Conservation (phyloP, 2,888 invertebrate genomes). For the Rambutsinella grinnellia region DNA sequence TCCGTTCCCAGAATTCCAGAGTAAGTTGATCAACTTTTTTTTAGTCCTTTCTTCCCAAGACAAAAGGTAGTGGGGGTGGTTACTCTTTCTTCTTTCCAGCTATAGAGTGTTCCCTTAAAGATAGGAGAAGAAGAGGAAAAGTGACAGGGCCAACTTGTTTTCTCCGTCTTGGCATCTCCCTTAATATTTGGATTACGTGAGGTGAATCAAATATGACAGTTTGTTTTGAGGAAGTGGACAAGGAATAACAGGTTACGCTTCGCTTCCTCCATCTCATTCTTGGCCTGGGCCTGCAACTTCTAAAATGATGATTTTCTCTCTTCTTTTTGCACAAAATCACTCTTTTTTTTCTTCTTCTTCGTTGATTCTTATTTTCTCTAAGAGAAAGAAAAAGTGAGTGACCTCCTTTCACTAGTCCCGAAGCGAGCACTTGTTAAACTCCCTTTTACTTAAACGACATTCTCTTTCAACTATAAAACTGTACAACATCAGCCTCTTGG, state of each 20-base stretch:
- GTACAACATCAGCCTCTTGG: no score
- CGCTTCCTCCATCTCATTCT: constrained; percentile 10
- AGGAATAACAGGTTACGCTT: constrained; percentile 29
- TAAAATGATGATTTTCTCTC: no score
- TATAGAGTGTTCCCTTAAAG: background rate
- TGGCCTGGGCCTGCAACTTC: no score
- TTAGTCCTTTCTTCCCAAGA: background rate
- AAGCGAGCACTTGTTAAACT: constrained; percentile 17
- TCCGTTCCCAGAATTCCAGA: no score
- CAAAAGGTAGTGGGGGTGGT: background rate
- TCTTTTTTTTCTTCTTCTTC: background rate
- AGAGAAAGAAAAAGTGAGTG: background rate
- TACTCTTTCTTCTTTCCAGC: background rate
- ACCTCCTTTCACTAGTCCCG: background rate
- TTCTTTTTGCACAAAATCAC: background rate
- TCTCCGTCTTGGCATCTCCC: background rate
- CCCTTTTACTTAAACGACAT: no score
- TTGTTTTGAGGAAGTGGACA: constrained; percentile 1
- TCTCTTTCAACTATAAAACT: no score
- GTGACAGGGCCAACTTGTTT: background rate
- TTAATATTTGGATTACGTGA: constrained; percentile 47
- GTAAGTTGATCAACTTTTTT: background rate
- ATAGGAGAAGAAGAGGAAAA: background rate
- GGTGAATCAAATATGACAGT: constrained; percentile 37
- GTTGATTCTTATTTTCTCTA: background rate